These are phyloP conservation scores for Clistopyga incitator DNA, from an alignment of 2,888 invertebrate species.

Conservation along the genomic window DNA sequence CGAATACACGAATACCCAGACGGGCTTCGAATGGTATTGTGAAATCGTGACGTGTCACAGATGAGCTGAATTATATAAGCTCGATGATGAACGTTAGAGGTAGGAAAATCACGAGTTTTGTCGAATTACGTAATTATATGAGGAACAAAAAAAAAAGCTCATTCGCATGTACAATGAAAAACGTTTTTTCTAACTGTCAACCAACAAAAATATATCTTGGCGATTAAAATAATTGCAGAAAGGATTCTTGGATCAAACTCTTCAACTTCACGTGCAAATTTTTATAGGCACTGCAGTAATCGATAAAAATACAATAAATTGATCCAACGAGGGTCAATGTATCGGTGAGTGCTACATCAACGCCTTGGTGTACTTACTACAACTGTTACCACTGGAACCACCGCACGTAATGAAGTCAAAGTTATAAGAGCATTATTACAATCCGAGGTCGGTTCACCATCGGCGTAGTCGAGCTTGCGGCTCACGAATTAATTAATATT, in stretches of 20 bases:
- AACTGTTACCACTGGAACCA: conserved; percentile 26
- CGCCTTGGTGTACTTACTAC: not conserved
- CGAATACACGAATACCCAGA: not conserved
- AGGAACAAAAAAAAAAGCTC: no score
- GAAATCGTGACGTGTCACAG: not conserved
- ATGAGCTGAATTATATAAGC: conserved; percentile 21
- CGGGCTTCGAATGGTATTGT: conserved; percentile 18
- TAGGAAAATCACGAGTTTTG: not conserved
- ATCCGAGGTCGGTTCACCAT: conserved; percentile 46
- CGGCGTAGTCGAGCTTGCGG: conserved; percentile 38
- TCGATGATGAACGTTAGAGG: not conserved
- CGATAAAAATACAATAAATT: not conserved
- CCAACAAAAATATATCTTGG: no score
- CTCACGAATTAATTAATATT: conserved; percentile 56
- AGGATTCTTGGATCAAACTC: no score
- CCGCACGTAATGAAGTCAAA: conserved; percentile 57
- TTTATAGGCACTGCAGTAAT: not conserved
- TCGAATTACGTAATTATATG: no score
- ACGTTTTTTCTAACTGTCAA: no score
- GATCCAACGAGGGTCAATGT: not conserved
- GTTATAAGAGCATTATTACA: conserved; percentile 63
- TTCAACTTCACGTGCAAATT: not conserved
- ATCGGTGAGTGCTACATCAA: not conserved
- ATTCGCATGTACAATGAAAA: no score
- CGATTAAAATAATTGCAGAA: no score